Evolutionary conservation across 2,797 vertebrate genomes (phyloP).

Genomic region (Enteromius radiatus): DNA sequence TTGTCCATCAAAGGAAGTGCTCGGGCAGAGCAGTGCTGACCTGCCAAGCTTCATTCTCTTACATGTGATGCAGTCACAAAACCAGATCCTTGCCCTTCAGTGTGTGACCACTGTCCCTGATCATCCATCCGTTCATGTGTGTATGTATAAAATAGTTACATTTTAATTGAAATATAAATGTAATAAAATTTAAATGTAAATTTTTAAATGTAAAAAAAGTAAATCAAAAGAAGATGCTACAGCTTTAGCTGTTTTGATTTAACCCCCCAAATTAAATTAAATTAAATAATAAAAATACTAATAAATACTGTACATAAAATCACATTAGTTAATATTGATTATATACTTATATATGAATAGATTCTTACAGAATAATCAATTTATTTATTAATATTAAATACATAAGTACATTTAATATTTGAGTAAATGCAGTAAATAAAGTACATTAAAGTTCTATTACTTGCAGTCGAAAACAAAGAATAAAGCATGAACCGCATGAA

Average conservation of each 20-base stretch:
- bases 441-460: background rate
- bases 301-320: background rate
- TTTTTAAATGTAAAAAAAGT: background rate
- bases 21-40: background rate
- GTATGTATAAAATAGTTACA: background rate
- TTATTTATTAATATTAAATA: background rate
- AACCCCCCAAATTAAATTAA: background rate
- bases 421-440: background rate
- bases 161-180: background rate
- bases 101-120: background rate
- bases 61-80: background rate
- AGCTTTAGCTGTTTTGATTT: too few species aligned
- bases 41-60: background rate
- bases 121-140: background rate
- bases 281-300: background rate
- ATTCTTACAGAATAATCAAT: background rate
- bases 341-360: background rate
- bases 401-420: background rate
- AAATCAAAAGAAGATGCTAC: background rate
- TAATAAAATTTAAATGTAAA: too few species aligned
- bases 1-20: background rate
- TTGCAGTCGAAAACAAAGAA: background rate
- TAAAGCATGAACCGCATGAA: background rate
- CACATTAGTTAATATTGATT: background rate
- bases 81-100: background rate